Evolutionary conservation across 92 coral and sea anemone species (phyloP).

Genomic region (Epizoanthus ramosus): DNA sequence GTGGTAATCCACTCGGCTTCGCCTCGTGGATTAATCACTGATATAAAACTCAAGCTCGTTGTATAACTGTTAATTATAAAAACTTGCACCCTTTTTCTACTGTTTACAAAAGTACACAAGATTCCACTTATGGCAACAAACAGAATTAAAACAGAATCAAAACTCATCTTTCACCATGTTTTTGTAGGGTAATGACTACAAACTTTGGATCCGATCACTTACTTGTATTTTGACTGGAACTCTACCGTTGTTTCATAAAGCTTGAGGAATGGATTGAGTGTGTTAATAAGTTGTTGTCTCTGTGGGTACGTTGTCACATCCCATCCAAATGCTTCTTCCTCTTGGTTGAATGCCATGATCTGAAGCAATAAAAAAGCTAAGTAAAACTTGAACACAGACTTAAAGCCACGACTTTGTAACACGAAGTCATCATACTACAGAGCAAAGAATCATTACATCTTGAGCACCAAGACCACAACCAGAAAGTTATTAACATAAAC

Average conservation of each 20-base stretch:
- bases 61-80: no score
- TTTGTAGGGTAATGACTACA: no score
- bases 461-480: no score
- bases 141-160: background rate
- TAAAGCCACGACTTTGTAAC: background rate
- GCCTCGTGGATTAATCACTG: no score
- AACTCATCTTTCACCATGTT: background rate
- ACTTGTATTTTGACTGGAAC: constrained; percentile 96
- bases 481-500: no score
- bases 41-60: no score
- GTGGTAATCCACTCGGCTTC: no score
- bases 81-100: background rate
- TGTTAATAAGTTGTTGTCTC: constrained; percentile 93
- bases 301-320: constrained; percentile 95
- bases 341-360: constrained; percentile 92
- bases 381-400: background rate
- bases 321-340: constrained; percentile 99
- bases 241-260: constrained; percentile 98
- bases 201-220: constrained; percentile 25
- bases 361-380: constrained; percentile 21
- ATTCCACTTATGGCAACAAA: background rate
- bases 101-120: background rate
- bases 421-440: background rate
- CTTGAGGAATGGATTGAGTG: constrained; percentile 89
- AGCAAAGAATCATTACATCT: no score